Conservation (phyloP, 1,140 invertebrate genomes). For the Drosophila dunni region DNA sequence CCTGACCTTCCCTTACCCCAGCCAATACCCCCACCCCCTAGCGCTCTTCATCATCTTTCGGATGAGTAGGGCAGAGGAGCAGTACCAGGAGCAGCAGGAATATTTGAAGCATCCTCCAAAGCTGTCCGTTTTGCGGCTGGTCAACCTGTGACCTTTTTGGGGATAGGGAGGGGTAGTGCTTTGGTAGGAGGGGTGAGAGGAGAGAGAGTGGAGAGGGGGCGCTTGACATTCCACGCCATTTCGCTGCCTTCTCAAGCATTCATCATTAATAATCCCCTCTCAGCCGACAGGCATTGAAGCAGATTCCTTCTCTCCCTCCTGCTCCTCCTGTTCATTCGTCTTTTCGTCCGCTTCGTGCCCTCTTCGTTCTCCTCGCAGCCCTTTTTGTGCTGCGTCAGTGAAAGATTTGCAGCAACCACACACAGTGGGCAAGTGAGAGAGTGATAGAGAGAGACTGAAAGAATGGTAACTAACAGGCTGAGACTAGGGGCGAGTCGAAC, state of each 20-base stretch:
- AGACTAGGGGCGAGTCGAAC: constrained; percentile 1
- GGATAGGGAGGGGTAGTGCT: too few species aligned
- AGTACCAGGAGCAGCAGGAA: constrained; percentile 4
- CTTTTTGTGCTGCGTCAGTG: constrained; percentile 79
- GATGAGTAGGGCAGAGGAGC: constrained; percentile 13
- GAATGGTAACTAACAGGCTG: too few species aligned
- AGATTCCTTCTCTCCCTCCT: not conserved
- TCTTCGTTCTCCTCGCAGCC: constrained; percentile 19
- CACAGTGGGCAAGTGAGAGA: constrained; percentile 23
- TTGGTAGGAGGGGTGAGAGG: not conserved
- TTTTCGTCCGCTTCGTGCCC: not conserved
- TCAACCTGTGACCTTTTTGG: constrained; percentile 33
- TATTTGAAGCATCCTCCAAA: not conserved
- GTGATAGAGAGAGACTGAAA: constrained; percentile 9
- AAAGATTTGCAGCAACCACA: constrained; percentile 73
- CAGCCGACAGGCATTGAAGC: constrained; percentile 57
- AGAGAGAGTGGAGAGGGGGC: not conserved
- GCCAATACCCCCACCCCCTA: not conserved
- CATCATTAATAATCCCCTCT: constrained; percentile 76
- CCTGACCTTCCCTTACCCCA: not conserved
- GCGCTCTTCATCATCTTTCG: constrained; percentile 16
- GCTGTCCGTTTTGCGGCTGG: constrained; percentile 28
- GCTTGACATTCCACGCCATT: constrained; percentile 74
- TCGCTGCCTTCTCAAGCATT: constrained; percentile 81
- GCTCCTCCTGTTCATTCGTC: not conserved